A percentile compares a stretch with the other conserved stretches of the same genome.
These are phyloP conservation scores for Sebastes itinus DNA, from an alignment of 2,797 vertebrate species.

Conservation along the genomic window DNA sequence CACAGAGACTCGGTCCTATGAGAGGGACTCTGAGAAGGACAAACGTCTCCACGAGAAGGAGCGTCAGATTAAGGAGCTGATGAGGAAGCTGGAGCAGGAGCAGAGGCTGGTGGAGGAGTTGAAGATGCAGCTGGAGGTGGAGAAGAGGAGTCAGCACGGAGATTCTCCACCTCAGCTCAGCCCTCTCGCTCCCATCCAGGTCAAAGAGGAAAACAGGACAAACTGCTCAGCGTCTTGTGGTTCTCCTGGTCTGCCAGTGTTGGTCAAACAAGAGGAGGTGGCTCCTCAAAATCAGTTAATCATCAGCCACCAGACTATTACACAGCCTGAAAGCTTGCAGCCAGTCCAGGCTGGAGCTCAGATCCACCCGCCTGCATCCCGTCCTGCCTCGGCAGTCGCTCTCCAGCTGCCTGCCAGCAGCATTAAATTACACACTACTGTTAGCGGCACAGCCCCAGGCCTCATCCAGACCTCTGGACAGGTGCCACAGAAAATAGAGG, in stretches of 20 bases:
- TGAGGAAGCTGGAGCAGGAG: conserved; percentile 94
- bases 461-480: conserved; percentile 80
- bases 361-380: conserved; percentile 85
- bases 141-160: conserved; percentile 88
- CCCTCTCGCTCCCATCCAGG: conserved; percentile 58
- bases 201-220: conserved; percentile 85
- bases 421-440: conserved; percentile 80
- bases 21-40: conserved; percentile 92
- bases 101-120: conserved; percentile 95
- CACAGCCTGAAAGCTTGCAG: conserved; percentile 78
- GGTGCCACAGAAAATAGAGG: conserved; percentile 80
- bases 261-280: conserved; percentile 85
- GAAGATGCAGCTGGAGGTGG: conserved; percentile 95
- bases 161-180: conserved; percentile 54
- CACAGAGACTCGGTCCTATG: conserved; percentile 77
- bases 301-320: conserved; percentile 76
- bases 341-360: conserved; percentile 79
- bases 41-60: conserved; percentile 95
- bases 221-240: conserved; percentile 55
- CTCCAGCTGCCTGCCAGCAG: conserved; percentile 83
- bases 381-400: conserved; percentile 76
- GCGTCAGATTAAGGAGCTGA: conserved; percentile 95
- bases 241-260: conserved; percentile 64
- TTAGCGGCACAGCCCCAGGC: conserved; percentile 74
- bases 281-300: conserved; percentile 58